Percentiles rank a stretch among this genome's conserved stretches.
These are phyloP conservation scores for Lophura swinhoii DNA, from an alignment of 2,797 vertebrate species.

Conservation along the genomic window DNA sequence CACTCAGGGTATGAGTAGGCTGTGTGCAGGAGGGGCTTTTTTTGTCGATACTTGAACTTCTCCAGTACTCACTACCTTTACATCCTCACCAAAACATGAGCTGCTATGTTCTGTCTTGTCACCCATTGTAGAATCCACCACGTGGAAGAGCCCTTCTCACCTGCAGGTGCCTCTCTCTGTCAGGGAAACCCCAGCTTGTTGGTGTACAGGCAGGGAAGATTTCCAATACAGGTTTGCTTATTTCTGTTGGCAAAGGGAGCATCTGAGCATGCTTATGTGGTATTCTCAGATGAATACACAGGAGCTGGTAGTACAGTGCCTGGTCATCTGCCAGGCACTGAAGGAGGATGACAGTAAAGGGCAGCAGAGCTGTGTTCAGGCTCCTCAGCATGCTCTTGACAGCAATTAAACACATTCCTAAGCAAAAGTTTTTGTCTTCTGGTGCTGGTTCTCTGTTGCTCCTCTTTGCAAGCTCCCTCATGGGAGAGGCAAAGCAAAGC, in stretches of 20 bases:
- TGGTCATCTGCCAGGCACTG: not conserved
- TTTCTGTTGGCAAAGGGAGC: not conserved
- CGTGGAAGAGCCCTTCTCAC: not conserved
- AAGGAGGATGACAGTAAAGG: not conserved
- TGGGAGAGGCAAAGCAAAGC: not conserved
- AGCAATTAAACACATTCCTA: not conserved
- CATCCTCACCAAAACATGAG: not conserved
- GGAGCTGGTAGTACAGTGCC: not conserved
- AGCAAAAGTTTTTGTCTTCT: not conserved
- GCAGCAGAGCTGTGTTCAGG: not conserved
- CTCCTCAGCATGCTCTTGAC: not conserved
- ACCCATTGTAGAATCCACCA: not conserved
- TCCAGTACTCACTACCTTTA: rapidly evolving
- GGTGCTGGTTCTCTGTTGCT: not conserved
- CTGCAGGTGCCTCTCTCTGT: rapidly evolving
- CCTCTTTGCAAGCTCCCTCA: not conserved
- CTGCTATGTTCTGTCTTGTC: rapidly evolving
- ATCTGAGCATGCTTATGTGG: rapidly evolving
- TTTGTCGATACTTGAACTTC: not conserved
- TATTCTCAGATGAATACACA: not conserved
- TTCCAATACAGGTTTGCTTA: not conserved
- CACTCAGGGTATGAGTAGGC: not conserved
- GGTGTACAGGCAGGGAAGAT: not conserved
- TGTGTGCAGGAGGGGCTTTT: not conserved
- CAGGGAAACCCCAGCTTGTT: not conserved